Evolutionary conservation across 64 coral and sea anemone genomes (phyloP).

Genomic region (Anthopleura sola): DNA sequence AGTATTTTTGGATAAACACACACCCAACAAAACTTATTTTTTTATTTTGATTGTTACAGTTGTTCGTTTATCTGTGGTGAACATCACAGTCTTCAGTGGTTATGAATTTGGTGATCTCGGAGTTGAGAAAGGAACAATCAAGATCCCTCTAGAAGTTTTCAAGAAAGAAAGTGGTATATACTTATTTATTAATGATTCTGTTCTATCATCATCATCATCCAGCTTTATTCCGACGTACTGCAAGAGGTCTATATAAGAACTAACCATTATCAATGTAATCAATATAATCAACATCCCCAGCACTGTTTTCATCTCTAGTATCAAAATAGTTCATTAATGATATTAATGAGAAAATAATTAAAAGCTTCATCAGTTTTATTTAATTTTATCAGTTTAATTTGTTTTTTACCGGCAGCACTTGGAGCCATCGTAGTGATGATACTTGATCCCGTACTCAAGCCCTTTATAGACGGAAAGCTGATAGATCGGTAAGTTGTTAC

Average conservation of each 20-base stretch:
- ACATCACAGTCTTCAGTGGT: not conserved
- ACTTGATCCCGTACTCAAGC: not conserved
- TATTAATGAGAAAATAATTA: no score
- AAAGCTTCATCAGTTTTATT: no score
- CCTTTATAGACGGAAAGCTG: not conserved
- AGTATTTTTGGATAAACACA: no score
- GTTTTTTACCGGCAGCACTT: not conserved
- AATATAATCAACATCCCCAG: no score
- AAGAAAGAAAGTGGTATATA: not conserved
- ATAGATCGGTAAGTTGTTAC: not conserved
- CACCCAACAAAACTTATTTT: not conserved
- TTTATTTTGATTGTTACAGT: not conserved
- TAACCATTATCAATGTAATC: no score
- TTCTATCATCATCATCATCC: no score
- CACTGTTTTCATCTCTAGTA: no score
- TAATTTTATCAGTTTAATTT: not conserved
- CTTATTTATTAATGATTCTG: no score
- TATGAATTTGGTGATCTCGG: not conserved
- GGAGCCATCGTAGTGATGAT: conserved; percentile 1
- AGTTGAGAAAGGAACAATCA: not conserved
- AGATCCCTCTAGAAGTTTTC: not conserved
- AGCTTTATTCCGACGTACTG: no score
- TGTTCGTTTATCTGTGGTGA: not conserved
- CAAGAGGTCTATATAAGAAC: no score
- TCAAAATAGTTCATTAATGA: no score